Conservation (phyloP, 2,888 invertebrate genomes). For the Alloplasta piceator region DNA sequence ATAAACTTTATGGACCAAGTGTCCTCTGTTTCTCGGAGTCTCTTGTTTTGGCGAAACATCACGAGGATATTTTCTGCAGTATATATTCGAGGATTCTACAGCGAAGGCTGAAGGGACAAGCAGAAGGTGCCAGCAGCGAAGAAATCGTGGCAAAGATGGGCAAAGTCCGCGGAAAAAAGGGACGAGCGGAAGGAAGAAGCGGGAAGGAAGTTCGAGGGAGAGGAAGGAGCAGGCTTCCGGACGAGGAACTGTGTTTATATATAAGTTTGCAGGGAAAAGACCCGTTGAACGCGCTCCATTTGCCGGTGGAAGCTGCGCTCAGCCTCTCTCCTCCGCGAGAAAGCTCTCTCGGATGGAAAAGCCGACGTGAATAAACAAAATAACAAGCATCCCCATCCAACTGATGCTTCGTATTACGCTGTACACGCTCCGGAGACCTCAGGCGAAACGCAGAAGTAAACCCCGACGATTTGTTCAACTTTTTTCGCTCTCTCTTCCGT, state of each 20-base stretch:
- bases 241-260: constrained; percentile 32
- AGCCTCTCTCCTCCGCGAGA: constrained; percentile 27
- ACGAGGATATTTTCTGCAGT: too few relatives aligned
- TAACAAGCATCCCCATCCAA: constrained; percentile 59
- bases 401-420: constrained; percentile 22
- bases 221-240: constrained; percentile 54
- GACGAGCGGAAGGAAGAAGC: constrained; percentile 39
- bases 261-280: constrained; percentile 6
- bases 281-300: background rate
- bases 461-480: constrained; percentile 78
- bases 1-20: constrained; percentile 60
- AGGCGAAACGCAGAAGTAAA: constrained; percentile 43
- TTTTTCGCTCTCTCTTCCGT: constrained; percentile 64
- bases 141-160: background rate
- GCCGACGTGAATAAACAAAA: constrained; percentile 74
- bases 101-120: background rate
- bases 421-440: constrained; percentile 43
- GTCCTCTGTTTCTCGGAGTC: constrained; percentile 31
- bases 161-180: constrained; percentile 32
- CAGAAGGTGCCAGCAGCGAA: background rate
- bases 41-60: constrained; percentile 33
- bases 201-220: constrained; percentile 31
- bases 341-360: constrained; percentile 67
- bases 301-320: constrained; percentile 1
- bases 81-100: too few relatives aligned